A percentile compares a stretch with the other conserved stretches of the same genome.
These are phyloP conservation scores for Paratrypauchen microcephalus DNA, from an alignment of 2,797 vertebrate genomes.

Conservation along the genomic window DNA sequence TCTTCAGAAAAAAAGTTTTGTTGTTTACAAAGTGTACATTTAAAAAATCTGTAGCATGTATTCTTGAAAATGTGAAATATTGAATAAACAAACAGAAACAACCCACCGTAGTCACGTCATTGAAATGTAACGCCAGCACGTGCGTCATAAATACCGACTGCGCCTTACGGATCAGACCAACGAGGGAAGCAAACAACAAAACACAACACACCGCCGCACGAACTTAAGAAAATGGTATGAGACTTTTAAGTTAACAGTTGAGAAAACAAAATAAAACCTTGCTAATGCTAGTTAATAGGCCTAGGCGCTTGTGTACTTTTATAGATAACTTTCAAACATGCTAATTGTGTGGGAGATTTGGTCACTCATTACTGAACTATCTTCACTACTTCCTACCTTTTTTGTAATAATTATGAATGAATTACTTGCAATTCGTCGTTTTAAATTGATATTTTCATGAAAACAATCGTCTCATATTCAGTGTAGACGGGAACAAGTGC, in stretches of 20 bases:
- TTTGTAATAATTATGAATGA: too few species aligned
- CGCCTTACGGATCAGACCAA: background rate
- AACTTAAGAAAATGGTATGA: background rate
- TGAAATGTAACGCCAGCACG: background rate
- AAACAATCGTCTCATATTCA: too few species aligned
- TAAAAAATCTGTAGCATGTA: slow-evolving; percentile 78
- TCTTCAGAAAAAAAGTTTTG: slow-evolving; percentile 62
- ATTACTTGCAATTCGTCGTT: too few species aligned
- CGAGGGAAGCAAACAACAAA: background rate
- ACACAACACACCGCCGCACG: background rate
- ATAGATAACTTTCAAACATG: background rate
- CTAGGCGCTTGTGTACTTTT: background rate
- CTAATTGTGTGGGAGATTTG: background rate
- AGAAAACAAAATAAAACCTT: background rate
- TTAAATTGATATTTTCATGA: too few species aligned
- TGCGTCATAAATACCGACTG: background rate
- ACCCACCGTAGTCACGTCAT: background rate
- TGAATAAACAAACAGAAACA: slow-evolving; percentile 80
- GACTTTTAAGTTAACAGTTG: background rate
- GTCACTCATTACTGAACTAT: background rate
- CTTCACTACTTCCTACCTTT: too few species aligned
- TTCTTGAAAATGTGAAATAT: slow-evolving; percentile 77
- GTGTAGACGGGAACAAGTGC: background rate
- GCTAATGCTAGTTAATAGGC: background rate
- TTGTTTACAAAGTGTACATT: slow-evolving; percentile 72